These are phyloP conservation scores for Orestias chungarensis DNA, from an alignment of 2,797 vertebrate species.

Conservation along the genomic window DNA sequence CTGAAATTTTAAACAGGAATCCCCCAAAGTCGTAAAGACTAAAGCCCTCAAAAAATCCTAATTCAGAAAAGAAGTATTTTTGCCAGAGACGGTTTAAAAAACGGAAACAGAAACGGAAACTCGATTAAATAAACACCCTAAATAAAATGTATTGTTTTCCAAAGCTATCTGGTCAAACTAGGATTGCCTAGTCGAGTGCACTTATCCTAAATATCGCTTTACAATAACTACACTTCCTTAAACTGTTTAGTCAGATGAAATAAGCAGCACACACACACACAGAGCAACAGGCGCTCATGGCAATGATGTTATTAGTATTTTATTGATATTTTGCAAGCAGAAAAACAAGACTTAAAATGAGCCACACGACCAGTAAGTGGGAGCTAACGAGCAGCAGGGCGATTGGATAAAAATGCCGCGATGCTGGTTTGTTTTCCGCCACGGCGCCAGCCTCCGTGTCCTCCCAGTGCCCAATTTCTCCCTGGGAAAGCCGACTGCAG, in stretches of 20 bases:
- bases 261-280: conserved; percentile 46
- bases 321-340: conserved; percentile 99
- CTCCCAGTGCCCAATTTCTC: conserved; percentile 91
- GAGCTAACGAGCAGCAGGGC: conserved; percentile 99
- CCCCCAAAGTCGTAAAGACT: too few relatives aligned
- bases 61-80: background rate
- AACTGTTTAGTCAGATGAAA: conserved; percentile 7
- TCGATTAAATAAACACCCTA: background rate
- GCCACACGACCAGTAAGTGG: conserved; percentile 99
- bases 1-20: too few relatives aligned
- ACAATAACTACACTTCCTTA: background rate
- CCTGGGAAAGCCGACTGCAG: conserved; percentile 94
- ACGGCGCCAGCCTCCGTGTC: conserved; percentile 94
- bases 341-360: conserved; percentile 99
- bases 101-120: too few relatives aligned
- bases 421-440: conserved; percentile 97
- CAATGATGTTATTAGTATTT: conserved; percentile 82
- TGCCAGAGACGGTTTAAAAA: background rate
- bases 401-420: conserved; percentile 99
- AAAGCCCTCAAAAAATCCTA: too few relatives aligned
- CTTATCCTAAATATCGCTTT: background rate
- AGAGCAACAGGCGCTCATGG: conserved; percentile 51
- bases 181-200: background rate
- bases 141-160: background rate
- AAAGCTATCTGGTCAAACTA: background rate